Evolutionary conservation across 1,140 invertebrate species (phyloP), one percentile per base, ranked within the genome.

Genomic region (Episyrphus balteatus): DNA sequence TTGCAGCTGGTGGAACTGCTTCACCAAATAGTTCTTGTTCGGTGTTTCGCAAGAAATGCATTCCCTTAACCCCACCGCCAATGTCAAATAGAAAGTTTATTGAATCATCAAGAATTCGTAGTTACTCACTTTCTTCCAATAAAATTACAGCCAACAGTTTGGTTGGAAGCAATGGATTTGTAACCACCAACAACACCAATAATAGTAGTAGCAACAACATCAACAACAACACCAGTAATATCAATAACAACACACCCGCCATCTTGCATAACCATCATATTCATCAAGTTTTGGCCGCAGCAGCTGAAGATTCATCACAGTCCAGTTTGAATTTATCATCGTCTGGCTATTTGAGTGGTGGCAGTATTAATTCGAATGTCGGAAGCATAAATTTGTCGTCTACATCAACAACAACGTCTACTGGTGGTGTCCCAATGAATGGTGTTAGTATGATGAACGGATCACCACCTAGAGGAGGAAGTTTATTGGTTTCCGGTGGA

Each of bases 51-150:
- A 62, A 62, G 42, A 42, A 53, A 19, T 51, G 50, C 44, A 54
- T 55, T 12, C 52, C 62, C 33, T 53, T 66, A 14, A 66, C 62
- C 36, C 62, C 62, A 42, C 62, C 62, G 33, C 62, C 62, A 15
- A 53, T 52, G 51, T 42, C 61, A 48, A 57, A 54, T 19, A 56
- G 62, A 41, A 61, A 55, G 48, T 46, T 57, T 50, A 46, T 53
- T 42, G 62, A 66, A 45, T 44, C 41, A 1, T 44, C 59, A 36
- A 42, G 62, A 41, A 66, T 56, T 34, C 62, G 62, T 42, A 66
- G 61, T 42, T 55, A 50, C 33, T 66, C 62, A 66, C 46, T 66
- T 42, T 57, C 59, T 42, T 61, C 62, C 51, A 51, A 62, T 65
- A 61, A 65, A 61, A 31, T 66, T 63, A 47, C 62, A 66, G 62